phyloP scores from a whole-genome alignment of 2,888 invertebrate species.

The Shargacucullia verbasci region DNA sequence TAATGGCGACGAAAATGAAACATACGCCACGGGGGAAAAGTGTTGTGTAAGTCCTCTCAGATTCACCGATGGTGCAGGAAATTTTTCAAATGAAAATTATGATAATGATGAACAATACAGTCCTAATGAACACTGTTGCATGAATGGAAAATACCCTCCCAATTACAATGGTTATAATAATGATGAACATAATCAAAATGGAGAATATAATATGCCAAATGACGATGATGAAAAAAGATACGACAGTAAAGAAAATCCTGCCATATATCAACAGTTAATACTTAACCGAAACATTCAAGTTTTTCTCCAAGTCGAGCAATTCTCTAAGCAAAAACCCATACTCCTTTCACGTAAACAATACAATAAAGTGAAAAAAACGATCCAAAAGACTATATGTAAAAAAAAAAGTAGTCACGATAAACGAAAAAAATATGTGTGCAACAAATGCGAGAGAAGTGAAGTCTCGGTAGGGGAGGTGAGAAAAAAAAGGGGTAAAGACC shows the following conservation, averaged over 20 bases:
- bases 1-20: background rate
- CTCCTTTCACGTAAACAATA: conserved; percentile 75
- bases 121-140: background rate
- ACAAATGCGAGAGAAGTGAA: conserved; percentile 47
- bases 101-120: background rate
- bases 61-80: background rate
- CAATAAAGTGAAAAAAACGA: conserved; percentile 73
- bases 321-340: conserved; percentile 72
- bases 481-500: conserved; percentile 45
- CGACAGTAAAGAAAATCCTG: conserved; percentile 24
- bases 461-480: conserved; percentile 67
- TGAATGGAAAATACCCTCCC: no score
- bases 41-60: background rate
- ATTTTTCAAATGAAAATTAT: background rate
- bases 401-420: conserved; percentile 46
- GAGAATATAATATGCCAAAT: background rate
- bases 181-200: background rate
- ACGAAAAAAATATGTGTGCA: conserved; percentile 46
- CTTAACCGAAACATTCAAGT: conserved; percentile 72
- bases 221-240: background rate
- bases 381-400: conserved; percentile 61
- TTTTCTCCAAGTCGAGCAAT: conserved; percentile 70
- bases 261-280: conserved; percentile 61
- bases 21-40: background rate
- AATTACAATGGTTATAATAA: conserved; percentile 1